phyloP scores from a whole-genome alignment of 2,113 vertebrate genomes.

The Dolichallabes microphthalmus region DNA sequence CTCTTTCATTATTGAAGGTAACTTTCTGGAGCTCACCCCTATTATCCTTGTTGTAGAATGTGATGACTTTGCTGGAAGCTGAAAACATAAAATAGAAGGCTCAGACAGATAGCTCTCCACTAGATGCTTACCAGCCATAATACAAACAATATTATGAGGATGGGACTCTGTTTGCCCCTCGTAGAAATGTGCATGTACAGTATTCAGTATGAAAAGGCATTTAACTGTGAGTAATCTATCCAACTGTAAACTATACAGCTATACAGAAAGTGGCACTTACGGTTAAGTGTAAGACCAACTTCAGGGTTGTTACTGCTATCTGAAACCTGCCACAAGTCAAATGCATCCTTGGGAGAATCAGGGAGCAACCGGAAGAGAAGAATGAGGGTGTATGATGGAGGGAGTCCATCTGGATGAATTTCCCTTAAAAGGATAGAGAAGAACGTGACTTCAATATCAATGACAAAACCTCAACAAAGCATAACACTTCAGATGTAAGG shows the following conservation, averaged over 20 bases:
- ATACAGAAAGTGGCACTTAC: constrained; percentile 74
- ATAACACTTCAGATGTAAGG: neutral
- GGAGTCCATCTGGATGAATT: constrained; percentile 90
- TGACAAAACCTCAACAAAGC: neutral
- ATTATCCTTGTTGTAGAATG: constrained; percentile 96
- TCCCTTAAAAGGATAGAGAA: constrained; percentile 75
- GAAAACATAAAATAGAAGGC: constrained; percentile 56
- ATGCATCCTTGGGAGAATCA: constrained; percentile 84
- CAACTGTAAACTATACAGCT: too few relatives aligned
- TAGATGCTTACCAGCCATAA: constrained; percentile 48
- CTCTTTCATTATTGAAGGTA: constrained; percentile 84
- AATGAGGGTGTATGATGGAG: constrained; percentile 89
- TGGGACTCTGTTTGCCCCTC: neutral
- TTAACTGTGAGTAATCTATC: constrained; percentile 39
- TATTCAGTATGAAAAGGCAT: constrained; percentile 2
- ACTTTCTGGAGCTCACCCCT: constrained; percentile 89
- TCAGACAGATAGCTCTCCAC: neutral
- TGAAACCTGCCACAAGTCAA: constrained; percentile 97
- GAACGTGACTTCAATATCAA: neutral
- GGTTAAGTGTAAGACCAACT: constrained; percentile 89
- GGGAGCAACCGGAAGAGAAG: constrained; percentile 91
- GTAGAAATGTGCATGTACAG: constrained; percentile 19
- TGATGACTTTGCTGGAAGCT: constrained; percentile 90
- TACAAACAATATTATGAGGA: neutral
- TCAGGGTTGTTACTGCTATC: constrained; percentile 91